Evolutionary conservation across 2,888 invertebrate genomes (phyloP).

Genomic region (Achlya flavicornis): DNA sequence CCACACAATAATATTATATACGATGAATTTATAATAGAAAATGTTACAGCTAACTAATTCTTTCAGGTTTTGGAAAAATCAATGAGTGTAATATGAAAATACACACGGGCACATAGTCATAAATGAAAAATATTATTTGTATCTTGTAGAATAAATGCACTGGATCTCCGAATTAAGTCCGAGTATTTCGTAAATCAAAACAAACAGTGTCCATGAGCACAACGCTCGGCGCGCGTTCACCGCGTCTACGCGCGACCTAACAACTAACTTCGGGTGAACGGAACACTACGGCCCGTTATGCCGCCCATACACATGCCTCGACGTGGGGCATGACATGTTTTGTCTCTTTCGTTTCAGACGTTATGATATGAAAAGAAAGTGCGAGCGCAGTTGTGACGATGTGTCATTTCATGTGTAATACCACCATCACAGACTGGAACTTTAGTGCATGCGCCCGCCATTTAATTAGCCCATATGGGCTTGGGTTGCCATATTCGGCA

Average conservation of each 20-base stretch:
- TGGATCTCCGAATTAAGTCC: slow-evolving; percentile 55
- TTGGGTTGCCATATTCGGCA: background rate
- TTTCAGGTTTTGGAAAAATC: slow-evolving; percentile 46
- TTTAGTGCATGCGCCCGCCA: slow-evolving; percentile 58
- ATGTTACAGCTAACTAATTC: slow-evolving; percentile 47
- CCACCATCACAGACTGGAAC: slow-evolving; percentile 41
- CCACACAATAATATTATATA: slow-evolving; percentile 54
- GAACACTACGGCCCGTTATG: slow-evolving; percentile 50
- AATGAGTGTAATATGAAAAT: slow-evolving; percentile 39
- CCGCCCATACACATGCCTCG: slow-evolving; percentile 33
- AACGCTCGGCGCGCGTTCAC: slow-evolving; percentile 59
- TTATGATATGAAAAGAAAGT: slow-evolving; percentile 35
- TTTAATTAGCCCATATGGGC: slow-evolving; percentile 40
- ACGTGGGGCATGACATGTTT: slow-evolving; percentile 34
- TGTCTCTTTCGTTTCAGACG: slow-evolving; percentile 41
- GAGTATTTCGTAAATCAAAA: slow-evolving; percentile 67
- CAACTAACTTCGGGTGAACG: slow-evolving; percentile 65
- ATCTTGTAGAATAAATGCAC: slow-evolving; percentile 49
- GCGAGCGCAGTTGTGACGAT: slow-evolving; percentile 33
- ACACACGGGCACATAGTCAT: slow-evolving; percentile 43
- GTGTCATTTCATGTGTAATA: slow-evolving; percentile 19
- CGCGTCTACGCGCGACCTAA: slow-evolving; percentile 72
- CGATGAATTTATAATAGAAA: slow-evolving; percentile 47
- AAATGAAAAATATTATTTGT: slow-evolving; percentile 41
- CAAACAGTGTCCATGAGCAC: slow-evolving; percentile 59